Base-by-base conservation (phyloP, 37 sponge, comb jelly and placozoan species). In the Ephydatia muelleri region DNA sequence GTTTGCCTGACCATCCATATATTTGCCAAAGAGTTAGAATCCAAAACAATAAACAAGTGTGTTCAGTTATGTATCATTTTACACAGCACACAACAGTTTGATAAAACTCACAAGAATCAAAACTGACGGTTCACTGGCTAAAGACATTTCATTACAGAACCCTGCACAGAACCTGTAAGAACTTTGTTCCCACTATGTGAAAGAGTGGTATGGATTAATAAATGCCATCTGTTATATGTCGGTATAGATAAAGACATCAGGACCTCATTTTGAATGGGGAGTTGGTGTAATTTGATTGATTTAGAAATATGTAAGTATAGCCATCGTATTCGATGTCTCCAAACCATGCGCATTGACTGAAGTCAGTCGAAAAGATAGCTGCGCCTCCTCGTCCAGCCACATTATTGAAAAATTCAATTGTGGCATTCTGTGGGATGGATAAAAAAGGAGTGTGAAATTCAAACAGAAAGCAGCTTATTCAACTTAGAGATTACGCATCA, bases 341-440 rank as follows among this genome's bases (percentile, higher is more conserved):
- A 67, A 85, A 65, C 93, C 93, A 92, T 4, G 27, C 71, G 80
- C 93, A 92, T 2, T 86, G 65, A 65, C 79, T 43, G 74, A 92
- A 71, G 65, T 92, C 93, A 71, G 75, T 88, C 25, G 93, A 86
- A 79, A 79, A 92, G 14, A 92, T 85, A 9, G 89, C 93, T 40
- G 86, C 85, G 12, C 93, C 93, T 43, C 84, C 88, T 19, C 80
- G 32, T 30, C 80, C 67, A 65, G 89, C 93, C 21, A 74, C 78
- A 68, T 92, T 92, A 75, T 88, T 82, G 49, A 88, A 32, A 70
- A 92, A 92, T 4, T 19, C 79, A 13, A 87, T 65, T 0, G 25
- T 48, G 0, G 92, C 65, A n/a, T 73, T 37, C 88, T 91, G 73
- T 73, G 34, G 14, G 49, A 43, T 43, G 47, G 40, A 69, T 12